Percentiles rank a stretch among this genome's conserved stretches.
These are phyloP conservation scores for Drosophila parvula DNA, from an alignment of 1,140 invertebrate genomes.

Conservation along the genomic window DNA sequence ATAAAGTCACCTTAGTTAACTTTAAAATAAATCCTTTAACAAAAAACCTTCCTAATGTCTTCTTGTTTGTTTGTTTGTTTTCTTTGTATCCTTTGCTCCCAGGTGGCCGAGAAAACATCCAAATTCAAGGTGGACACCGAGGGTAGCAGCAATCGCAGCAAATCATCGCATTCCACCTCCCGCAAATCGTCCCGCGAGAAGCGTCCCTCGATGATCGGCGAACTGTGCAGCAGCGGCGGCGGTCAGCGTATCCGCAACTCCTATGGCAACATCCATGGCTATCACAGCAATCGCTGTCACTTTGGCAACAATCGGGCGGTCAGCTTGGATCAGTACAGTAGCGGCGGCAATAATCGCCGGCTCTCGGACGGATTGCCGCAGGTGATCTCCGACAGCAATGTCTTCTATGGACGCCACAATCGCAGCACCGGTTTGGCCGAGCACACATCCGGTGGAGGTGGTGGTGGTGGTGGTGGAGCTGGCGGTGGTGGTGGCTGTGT, in stretches of 20 bases:
- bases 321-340: slow-evolving; percentile 82
- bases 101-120: slow-evolving; percentile 89
- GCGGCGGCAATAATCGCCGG: slow-evolving; percentile 72
- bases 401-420: slow-evolving; percentile 80
- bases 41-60: too few relatives aligned
- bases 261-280: slow-evolving; percentile 83
- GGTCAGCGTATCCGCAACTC: slow-evolving; percentile 82
- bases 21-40: too few relatives aligned
- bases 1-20: neutral
- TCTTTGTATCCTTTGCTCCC: neutral
- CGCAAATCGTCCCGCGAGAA: slow-evolving; percentile 83
- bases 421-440: slow-evolving; percentile 66
- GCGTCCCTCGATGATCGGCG: slow-evolving; percentile 83
- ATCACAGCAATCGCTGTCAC: slow-evolving; percentile 79
- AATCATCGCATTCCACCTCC: slow-evolving; percentile 77
- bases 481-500: neutral
- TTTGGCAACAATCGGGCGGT: slow-evolving; percentile 83
- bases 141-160: slow-evolving; percentile 84
- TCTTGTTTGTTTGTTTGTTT: neutral
- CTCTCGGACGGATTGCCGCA: slow-evolving; percentile 82
- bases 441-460: slow-evolving; percentile 3
- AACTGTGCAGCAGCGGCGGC: slow-evolving; percentile 82
- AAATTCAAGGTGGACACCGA: slow-evolving; percentile 91
- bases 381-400: slow-evolving; percentile 83
- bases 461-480: neutral